A percentile compares a stretch with the other conserved stretches of the same genome.
Conservation (phyloP, 2,113 vertebrate genomes). For the Coregonus clupeaformis region DNA sequence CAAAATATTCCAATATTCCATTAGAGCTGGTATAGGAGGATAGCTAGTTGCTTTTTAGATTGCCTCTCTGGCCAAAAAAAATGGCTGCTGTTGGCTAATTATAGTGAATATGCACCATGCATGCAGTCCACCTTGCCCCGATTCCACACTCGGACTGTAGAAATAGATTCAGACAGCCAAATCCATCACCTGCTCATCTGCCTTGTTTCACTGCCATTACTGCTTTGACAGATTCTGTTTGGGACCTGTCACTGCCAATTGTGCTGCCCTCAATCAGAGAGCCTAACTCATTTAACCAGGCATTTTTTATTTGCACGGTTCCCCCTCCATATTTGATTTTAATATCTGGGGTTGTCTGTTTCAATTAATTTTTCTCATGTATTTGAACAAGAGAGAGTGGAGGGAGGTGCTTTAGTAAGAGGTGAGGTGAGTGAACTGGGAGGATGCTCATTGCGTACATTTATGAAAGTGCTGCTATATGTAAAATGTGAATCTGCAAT, state of each 20-base stretch:
- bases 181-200: constrained; percentile 48
- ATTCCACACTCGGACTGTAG: constrained; percentile 23
- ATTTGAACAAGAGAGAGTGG: background rate
- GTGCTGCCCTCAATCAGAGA: constrained; percentile 44
- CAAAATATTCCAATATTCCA: constrained; percentile 22
- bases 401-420: background rate
- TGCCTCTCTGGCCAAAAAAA: constrained; percentile 21
- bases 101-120: constrained; percentile 37
- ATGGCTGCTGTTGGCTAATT: constrained; percentile 43
- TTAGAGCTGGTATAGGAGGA: background rate
- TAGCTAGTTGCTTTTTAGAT: constrained; percentile 5
- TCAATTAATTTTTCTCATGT: constrained; percentile 1
- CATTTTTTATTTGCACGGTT: constrained; percentile 46
- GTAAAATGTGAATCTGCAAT: background rate
- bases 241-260: constrained; percentile 51
- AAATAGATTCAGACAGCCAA: constrained; percentile 57
- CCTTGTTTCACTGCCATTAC: constrained; percentile 42
- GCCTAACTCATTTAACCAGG: constrained; percentile 50
- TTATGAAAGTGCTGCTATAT: background rate
- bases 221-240: constrained; percentile 49
- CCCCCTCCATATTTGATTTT: constrained; percentile 34
- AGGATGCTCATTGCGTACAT: background rate
- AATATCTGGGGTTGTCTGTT: constrained; percentile 21
- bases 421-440: background rate
- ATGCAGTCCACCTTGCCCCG: constrained; percentile 3